Evolutionary conservation across 2,113 vertebrate genomes (phyloP), one percentile per base, ranked within the genome.

Genomic region (Burhinus oedicnemus): DNA sequence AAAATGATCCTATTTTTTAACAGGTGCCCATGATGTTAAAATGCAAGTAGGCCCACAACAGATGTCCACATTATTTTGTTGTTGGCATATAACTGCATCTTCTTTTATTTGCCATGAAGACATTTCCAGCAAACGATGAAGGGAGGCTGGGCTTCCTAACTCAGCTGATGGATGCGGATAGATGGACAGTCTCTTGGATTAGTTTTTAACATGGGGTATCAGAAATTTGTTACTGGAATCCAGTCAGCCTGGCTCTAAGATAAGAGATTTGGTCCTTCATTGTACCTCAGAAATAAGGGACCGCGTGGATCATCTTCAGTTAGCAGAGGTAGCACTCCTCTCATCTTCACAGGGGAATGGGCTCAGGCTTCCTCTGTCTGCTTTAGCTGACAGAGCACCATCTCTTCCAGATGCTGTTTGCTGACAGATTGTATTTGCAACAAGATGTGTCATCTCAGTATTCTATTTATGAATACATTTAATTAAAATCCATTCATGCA

Each of bases 401-500:
- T 83, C 76, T 88, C 87, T 89, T 93, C 86, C 95, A 96, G 87
- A 78, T 91, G 95, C 93, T 93, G 81, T 85, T 82, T 68, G 65
- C 93, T 97, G 96, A 97, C 66, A 96, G 85, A 96, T 74, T 95
- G 77, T 94, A 93, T 93, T 96, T 97, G 91, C 66, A 96, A 71
- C 66, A 94, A 71, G 54, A 97, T 85, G 61, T 89, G 93, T 89
- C 88, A 96, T 96, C 89, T 96, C 92, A 76, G 62, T 94, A 72
- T 93, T 93, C 77, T 96, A 95, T 95, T 90, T 96, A 91, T 92
- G 72, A 90, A 85, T 96, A 52, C 34, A 92, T 96, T 92, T 94
- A 95, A 96, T 96, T 96, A 96, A 97, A 97, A 94, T 97, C 89
- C 82, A 95, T 95, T 94, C 90, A 68, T 66, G 87, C 88, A 96